phyloP scores from a whole-genome alignment of 2,113 vertebrate species.

The Crotalus horridus region DNA sequence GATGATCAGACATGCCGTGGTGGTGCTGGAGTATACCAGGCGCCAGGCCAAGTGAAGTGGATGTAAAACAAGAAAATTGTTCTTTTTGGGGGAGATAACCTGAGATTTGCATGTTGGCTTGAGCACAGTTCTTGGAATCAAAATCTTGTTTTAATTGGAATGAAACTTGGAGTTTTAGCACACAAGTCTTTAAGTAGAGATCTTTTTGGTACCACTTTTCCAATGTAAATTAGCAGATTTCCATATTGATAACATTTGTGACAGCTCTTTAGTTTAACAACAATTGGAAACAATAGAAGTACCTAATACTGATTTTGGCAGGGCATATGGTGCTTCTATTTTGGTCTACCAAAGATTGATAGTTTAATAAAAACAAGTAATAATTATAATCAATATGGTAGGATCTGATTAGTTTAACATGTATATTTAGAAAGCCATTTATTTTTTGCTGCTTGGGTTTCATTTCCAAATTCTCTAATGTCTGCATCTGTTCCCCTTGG shows the following conservation, averaged over 20 bases:
- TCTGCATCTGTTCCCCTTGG: not conserved
- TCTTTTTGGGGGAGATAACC: not conserved
- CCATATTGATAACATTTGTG: not conserved
- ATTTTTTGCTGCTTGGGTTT: conserved; percentile 1
- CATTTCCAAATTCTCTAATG: not conserved
- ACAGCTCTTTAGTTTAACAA: not conserved
- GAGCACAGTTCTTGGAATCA: not conserved
- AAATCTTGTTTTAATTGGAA: not conserved
- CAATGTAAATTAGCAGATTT: not conserved
- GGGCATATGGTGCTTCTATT: not conserved
- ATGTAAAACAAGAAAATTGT: not conserved
- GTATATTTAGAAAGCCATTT: not conserved
- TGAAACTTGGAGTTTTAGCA: not conserved
- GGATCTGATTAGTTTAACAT: not conserved
- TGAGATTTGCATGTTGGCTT: not conserved
- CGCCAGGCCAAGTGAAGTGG: not conserved
- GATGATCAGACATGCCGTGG: not conserved
- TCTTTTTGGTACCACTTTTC: not conserved
- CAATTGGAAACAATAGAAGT: not conserved
- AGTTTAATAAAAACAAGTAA: not conserved
- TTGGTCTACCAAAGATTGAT: not conserved
- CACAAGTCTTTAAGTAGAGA: not conserved
- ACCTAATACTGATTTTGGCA: not conserved
- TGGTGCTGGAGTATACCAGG: not conserved
- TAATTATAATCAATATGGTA: not conserved